phyloP scores from a whole-genome alignment of 2,797 vertebrate species.

The Trachurus trachurus region DNA sequence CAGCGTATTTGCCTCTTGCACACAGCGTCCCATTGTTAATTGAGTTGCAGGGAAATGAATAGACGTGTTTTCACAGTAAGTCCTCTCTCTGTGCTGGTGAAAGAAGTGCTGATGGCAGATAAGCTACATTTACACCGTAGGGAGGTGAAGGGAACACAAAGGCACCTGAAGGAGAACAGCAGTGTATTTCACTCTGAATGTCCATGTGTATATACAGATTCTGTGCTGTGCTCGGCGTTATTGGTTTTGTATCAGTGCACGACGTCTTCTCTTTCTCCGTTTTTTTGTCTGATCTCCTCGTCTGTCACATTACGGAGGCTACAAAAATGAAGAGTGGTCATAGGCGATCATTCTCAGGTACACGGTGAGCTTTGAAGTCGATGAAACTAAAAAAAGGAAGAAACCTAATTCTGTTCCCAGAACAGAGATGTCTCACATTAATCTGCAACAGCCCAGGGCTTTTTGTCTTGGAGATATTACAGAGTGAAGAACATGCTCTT shows the following conservation, averaged over 20 bases:
- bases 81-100: conserved; percentile 28
- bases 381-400: neutral
- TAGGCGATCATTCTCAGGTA: conserved; percentile 6
- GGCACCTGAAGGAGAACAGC: conserved; percentile 53
- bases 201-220: conserved; percentile 23
- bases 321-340: conserved; percentile 1
- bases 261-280: conserved; percentile 12
- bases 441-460: conserved; percentile 4
- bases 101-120: conserved; percentile 60
- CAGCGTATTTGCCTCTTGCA: conserved; percentile 5
- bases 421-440: conserved; percentile 11
- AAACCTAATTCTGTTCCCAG: neutral
- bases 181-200: conserved; percentile 52
- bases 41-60: conserved; percentile 36
- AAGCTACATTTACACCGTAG: conserved; percentile 43
- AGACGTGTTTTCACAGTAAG: conserved; percentile 30
- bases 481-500: neutral
- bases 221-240: conserved; percentile 56
- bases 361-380: conserved; percentile 18
- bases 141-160: conserved; percentile 57
- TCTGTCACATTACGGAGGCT: conserved; percentile 16
- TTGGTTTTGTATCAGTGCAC: conserved; percentile 47
- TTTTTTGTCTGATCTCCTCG: conserved; percentile 17
- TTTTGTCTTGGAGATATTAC: conserved; percentile 5
- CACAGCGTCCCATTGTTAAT: conserved; percentile 37